Evolutionary conservation across 2,113 vertebrate genomes (phyloP), one percentile per base, ranked within the genome.

Genomic region (Drymodes brunneopygia): DNA sequence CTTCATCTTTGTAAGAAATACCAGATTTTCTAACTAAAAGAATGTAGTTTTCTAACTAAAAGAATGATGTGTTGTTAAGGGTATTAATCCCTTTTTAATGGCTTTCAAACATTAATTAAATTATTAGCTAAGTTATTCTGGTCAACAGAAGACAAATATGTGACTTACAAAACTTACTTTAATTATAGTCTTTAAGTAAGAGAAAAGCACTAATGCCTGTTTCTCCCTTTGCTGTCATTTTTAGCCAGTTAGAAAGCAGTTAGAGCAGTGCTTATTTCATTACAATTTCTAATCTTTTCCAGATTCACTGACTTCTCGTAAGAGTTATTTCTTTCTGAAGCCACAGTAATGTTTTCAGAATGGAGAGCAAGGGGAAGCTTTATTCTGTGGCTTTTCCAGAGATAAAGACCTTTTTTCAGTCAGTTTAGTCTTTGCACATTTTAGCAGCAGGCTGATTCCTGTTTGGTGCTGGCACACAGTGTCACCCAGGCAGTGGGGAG

Each of bases 201-300:
- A 83, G 45, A 87, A 95, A 95, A 90, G 47, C 50, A 64, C 35
- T 53, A 88, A 73, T 62, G 35, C 38, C 24, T 77, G 44, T 91
- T 77, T 78, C 33, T 1, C 45, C 8, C 56, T 90, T 91, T 86
- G 31, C 60, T 87, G 38, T 88, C 62, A 79, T 40, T 84, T 93
- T 96, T 89, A 91, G 31, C 44, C 61, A 38, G 44, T 84, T 94
- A 86, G 92, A 94, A 97, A 87, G 50, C 51, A 93, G 72, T 65
- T 47, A 82, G 73, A 66, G 29, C 73, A 85, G 80, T 62, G n/a
- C 6, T 19, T 78, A 23, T 92, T 92, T 83, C 50, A 77, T 73
- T 83, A 75, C 93, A 44, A 67, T 58, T 91, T 89, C 87, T 84
- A 79, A 71, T 80, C 44, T 82, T 92, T 97, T 91, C 84, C 77